Conservation (phyloP, 2,113 vertebrate genomes). For the Lagopus muta region DNA sequence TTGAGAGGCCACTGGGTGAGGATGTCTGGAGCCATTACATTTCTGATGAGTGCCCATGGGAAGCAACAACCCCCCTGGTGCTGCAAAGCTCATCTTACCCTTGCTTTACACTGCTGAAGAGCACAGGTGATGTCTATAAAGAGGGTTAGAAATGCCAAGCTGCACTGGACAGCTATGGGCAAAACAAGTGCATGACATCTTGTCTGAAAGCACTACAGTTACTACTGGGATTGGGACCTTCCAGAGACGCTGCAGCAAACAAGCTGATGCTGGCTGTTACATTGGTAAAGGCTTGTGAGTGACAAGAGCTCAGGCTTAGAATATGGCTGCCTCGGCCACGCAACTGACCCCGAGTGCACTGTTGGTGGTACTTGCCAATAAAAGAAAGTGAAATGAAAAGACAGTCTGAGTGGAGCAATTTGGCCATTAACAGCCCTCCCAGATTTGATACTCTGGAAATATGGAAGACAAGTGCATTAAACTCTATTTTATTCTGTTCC, state of each 20-base stretch:
- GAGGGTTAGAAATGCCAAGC: neutral
- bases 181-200: neutral
- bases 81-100: neutral
- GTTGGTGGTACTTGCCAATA: neutral
- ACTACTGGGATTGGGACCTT: neutral
- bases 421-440: neutral
- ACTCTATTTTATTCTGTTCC: neutral
- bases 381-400: neutral
- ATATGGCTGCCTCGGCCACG: neutral
- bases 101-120: neutral
- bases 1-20: neutral
- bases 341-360: neutral
- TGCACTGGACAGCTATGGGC: neutral
- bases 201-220: neutral
- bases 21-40: neutral
- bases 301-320: neutral
- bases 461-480: neutral
- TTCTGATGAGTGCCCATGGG: neutral
- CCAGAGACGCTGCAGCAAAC: neutral
- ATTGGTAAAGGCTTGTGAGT: neutral
- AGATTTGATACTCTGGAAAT: neutral
- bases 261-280: neutral
- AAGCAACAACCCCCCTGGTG: neutral
- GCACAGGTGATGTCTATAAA: fast-evolving
- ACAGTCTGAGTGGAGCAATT: neutral